Evolutionary conservation across 2,888 invertebrate species (phyloP).

Genomic region (Andrena haemorrhoa): DNA sequence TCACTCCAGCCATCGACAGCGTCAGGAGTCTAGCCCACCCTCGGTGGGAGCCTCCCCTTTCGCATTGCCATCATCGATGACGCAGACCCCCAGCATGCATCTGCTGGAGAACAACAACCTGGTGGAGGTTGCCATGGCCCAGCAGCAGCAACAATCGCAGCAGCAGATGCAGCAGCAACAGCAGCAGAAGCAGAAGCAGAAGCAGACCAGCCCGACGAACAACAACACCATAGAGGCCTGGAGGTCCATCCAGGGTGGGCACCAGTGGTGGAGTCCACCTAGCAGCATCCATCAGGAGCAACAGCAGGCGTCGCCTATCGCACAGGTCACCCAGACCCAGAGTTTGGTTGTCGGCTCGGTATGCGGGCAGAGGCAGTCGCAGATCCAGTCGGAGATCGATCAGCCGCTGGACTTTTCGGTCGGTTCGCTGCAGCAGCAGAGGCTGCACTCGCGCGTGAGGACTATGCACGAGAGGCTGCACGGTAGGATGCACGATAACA

Average conservation of each 20-base stretch:
- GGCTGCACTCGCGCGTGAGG: slow-evolving; percentile 76
- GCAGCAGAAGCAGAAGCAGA: slow-evolving; percentile 81
- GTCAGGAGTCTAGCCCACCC: slow-evolving; percentile 72
- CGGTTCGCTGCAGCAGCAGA: slow-evolving; percentile 86
- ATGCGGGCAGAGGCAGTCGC: slow-evolving; percentile 84
- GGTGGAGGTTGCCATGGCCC: slow-evolving; percentile 80
- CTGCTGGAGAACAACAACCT: slow-evolving; percentile 83
- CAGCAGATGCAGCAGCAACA: slow-evolving; percentile 72
- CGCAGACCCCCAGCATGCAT: slow-evolving; percentile 84
- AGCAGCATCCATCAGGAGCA: slow-evolving; percentile 77
- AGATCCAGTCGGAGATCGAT: slow-evolving; percentile 84
- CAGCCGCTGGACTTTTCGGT: slow-evolving; percentile 92
- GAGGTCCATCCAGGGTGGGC: slow-evolving; percentile 81
- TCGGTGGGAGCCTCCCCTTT: slow-evolving; percentile 74
- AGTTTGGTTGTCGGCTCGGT: slow-evolving; percentile 87
- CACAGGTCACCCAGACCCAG: slow-evolving; percentile 85
- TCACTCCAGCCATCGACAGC: slow-evolving; percentile 71
- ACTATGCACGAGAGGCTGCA: slow-evolving; percentile 79
- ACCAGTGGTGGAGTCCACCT: slow-evolving; percentile 83
- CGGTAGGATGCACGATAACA: slow-evolving; percentile 78
- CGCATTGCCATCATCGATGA: slow-evolving; percentile 80
- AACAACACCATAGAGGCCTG: slow-evolving; percentile 86
- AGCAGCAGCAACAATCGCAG: slow-evolving; percentile 74
- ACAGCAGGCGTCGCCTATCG: slow-evolving; percentile 76
- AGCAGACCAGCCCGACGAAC: slow-evolving; percentile 85